Conservation (phyloP, 37 sponge, comb jelly and placozoan species). For the Diacarnus erythraeanus region DNA sequence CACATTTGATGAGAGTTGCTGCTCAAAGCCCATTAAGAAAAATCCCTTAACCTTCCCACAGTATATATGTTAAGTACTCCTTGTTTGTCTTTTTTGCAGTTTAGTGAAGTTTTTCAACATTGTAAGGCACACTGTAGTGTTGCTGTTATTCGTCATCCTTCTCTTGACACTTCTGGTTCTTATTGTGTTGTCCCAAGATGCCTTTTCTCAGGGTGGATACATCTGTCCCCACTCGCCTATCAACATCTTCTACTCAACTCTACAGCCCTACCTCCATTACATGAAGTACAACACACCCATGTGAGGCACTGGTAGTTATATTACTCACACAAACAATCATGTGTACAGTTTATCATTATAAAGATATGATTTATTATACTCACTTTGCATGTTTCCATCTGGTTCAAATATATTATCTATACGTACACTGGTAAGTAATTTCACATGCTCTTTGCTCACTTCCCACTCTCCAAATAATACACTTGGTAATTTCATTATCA, state of each 20-base stretch:
- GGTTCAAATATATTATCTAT: neutral
- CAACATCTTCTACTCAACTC: constrained; percentile 6
- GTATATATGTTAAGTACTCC: too few species aligned
- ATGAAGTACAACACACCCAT: constrained; percentile 3
- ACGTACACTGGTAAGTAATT: neutral
- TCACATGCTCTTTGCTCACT: too few species aligned
- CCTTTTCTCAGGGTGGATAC: constrained; percentile 8
- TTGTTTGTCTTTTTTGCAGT: too few species aligned
- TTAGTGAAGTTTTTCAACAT: too few species aligned
- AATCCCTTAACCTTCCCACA: too few species aligned
- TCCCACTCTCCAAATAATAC: too few species aligned
- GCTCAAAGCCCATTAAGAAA: too few species aligned
- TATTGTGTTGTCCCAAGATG: neutral
- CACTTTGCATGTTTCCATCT: neutral
- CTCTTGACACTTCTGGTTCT: constrained; percentile 13
- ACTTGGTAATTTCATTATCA: too few species aligned
- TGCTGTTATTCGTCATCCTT: constrained; percentile 17
- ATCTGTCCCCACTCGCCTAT: constrained; percentile 32
- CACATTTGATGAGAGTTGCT: too few species aligned
- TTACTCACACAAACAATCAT: neutral
- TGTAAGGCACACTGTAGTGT: constrained; percentile 9
- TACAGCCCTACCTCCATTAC: constrained; percentile 16
- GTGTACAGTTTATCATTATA: neutral
- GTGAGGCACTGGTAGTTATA: neutral
- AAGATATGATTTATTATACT: neutral